These are phyloP conservation scores for Bursaphelenchus mucronatus DNA, from an alignment of 1,140 invertebrate genomes.

Conservation along the genomic window DNA sequence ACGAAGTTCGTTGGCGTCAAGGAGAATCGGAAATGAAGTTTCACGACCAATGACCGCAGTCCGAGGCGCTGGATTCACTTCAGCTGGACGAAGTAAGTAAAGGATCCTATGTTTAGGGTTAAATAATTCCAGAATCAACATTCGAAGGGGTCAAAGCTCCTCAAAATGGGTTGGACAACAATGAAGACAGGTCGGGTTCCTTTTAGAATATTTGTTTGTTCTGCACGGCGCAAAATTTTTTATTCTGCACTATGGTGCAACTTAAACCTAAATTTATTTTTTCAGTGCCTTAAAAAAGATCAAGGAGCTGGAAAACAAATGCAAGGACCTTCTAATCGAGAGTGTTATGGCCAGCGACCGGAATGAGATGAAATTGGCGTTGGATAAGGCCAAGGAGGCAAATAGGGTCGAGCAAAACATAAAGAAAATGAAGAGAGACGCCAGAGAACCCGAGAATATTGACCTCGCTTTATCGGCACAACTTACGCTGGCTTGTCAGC, in stretches of 20 bases:
- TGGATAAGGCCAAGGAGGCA: conserved; percentile 92
- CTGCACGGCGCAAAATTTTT: too few species aligned
- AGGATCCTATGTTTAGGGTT: not conserved
- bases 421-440: conserved; percentile 71
- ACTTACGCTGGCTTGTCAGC: conserved; percentile 73
- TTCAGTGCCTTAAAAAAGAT: conserved; percentile 78
- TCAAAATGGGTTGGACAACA: conserved; percentile 5
- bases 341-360: conserved; percentile 70
- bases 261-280: conserved; percentile 63
- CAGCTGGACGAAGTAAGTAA: conserved; percentile 64
- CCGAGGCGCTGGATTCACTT: conserved; percentile 86
- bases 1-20: conserved; percentile 25
- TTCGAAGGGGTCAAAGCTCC: conserved; percentile 73
- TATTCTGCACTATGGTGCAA: conserved; percentile 66
- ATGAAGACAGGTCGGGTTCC: conserved; percentile 20
- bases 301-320: conserved; percentile 74
- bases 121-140: conserved; percentile 62
- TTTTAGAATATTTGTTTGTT: too few species aligned
- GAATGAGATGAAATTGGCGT: conserved; percentile 68
- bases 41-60: conserved; percentile 87
- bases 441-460: conserved; percentile 15
- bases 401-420: conserved; percentile 80
- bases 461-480: conserved; percentile 73
- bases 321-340: conserved; percentile 77
- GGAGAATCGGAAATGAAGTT: conserved; percentile 54